Percentiles rank a stretch among this genome's conserved stretches.
phyloP scores from a whole-genome alignment of 2,888 invertebrate species.

The Dexiosoma caninum region DNA sequence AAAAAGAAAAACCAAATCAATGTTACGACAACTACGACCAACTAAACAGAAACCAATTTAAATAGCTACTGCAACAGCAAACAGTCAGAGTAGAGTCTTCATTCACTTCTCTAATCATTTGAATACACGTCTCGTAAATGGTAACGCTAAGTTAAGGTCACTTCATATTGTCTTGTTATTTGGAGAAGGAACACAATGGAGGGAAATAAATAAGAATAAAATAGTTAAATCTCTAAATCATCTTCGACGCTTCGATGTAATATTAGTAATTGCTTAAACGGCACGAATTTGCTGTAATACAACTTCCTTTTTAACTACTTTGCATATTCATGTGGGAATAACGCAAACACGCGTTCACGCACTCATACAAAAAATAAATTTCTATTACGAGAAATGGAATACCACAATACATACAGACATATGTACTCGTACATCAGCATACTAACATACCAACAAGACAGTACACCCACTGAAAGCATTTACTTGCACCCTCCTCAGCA shows the following conservation, averaged over 20 bases:
- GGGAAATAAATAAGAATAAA: slow-evolving; percentile 52
- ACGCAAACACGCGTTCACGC: not conserved
- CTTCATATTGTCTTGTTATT: slow-evolving; percentile 43
- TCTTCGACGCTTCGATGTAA: slow-evolving; percentile 75
- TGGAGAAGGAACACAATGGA: not conserved
- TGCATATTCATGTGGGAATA: slow-evolving; percentile 77
- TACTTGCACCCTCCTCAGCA: slow-evolving; percentile 10
- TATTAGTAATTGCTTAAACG: slow-evolving; percentile 74
- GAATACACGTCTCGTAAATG: not conserved
- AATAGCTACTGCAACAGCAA: not conserved
- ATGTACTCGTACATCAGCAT: not conserved
- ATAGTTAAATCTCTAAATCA: slow-evolving; percentile 74
- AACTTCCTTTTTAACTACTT: slow-evolving; percentile 67
- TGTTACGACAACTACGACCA: not conserved
- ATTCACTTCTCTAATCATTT: slow-evolving; percentile 1
- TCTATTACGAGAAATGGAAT: not conserved
- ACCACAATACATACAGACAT: not conserved
- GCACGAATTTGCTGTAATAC: slow-evolving; percentile 67
- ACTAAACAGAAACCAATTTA: slow-evolving; percentile 32
- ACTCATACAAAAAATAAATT: slow-evolving; percentile 5
- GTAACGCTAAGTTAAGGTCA: slow-evolving; percentile 61
- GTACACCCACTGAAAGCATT: slow-evolving; percentile 53
- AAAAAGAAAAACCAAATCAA: not conserved
- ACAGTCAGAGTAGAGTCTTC: slow-evolving; percentile 1
- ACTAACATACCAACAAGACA: slow-evolving; percentile 12